phyloP scores from a whole-genome alignment of 2,113 vertebrate genomes.

The Rhinolophus ferrumequinum region DNA sequence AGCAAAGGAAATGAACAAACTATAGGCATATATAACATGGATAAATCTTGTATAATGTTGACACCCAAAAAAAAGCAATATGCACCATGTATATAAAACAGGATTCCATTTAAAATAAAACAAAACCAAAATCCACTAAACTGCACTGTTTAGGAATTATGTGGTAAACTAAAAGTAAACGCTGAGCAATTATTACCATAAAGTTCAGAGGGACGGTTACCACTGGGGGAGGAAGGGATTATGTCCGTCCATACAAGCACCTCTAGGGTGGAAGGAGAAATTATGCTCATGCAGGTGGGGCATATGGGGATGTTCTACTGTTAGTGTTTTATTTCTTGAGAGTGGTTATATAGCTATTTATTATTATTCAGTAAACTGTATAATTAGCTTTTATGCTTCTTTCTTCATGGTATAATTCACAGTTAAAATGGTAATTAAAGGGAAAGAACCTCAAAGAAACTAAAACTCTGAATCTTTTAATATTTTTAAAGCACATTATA shows the following conservation, averaged over 20 bases:
- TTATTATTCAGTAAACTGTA: not conserved
- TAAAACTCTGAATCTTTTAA: not conserved
- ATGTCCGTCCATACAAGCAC: not conserved
- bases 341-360: not conserved
- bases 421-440: not conserved
- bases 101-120: not conserved
- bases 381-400: not conserved
- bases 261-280: not conserved
- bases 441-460: not conserved
- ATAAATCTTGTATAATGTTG: not conserved
- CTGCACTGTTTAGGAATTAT: not conserved
- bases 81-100: not conserved
- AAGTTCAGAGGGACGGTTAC: not conserved
- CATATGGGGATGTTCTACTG: not conserved
- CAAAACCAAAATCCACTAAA: not conserved
- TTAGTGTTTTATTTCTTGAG: not conserved
- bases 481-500: not conserved
- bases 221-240: not conserved
- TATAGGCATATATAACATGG: not conserved
- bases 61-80: not conserved
- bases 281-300: not conserved
- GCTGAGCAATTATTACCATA: not conserved
- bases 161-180: conserved; percentile 14
- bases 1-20: not conserved
- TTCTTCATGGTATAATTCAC: not conserved